Percentiles rank a stretch among this genome's conserved stretches.
Evolutionary conservation across 2,797 vertebrate species (phyloP).

Genomic region (Microctenopoma lineatum): DNA sequence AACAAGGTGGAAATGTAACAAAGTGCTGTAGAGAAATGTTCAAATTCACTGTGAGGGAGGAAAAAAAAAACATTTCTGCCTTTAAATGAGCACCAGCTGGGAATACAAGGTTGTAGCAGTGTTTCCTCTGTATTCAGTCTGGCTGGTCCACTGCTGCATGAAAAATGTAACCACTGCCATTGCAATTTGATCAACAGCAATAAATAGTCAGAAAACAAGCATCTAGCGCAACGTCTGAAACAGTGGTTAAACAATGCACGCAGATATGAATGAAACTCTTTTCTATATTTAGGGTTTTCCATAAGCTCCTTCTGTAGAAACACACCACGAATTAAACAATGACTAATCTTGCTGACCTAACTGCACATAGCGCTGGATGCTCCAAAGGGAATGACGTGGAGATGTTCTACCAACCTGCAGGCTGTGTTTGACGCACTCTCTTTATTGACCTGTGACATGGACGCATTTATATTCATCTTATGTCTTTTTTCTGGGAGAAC

Average conservation of each 20-base stretch:
- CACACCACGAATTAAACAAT: slow-evolving; percentile 27
- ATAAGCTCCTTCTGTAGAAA: slow-evolving; percentile 28
- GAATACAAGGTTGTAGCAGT: slow-evolving; percentile 45
- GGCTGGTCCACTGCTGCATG: slow-evolving; percentile 24
- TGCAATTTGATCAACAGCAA: background rate
- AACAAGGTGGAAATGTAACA: slow-evolving; percentile 55
- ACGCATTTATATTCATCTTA: slow-evolving; percentile 47
- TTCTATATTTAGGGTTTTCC: slow-evolving; percentile 18
- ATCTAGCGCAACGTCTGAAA: slow-evolving; percentile 15
- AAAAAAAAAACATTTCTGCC: slow-evolving; percentile 27
- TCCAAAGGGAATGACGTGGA: slow-evolving; percentile 1
- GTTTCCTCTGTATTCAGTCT: slow-evolving; percentile 35
- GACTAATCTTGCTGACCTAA: slow-evolving; percentile 33
- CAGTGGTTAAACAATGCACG: slow-evolving; percentile 4
- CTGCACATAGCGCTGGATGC: slow-evolving; percentile 6
- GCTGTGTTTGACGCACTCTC: slow-evolving; percentile 39
- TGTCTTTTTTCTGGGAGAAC: slow-evolving; percentile 32
- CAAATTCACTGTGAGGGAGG: slow-evolving; percentile 29
- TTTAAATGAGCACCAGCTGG: slow-evolving; percentile 41
- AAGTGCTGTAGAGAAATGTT: slow-evolving; percentile 31
- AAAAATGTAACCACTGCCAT: slow-evolving; percentile 11
- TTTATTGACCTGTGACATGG: slow-evolving; percentile 46
- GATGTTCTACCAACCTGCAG: slow-evolving; percentile 34
- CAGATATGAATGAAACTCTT: background rate
- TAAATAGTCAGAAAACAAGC: slow-evolving; percentile 3